A percentile compares a stretch with the other conserved stretches of the same genome.
Evolutionary conservation across 2,888 invertebrate species (phyloP).

Genomic region (Hypolimnas misippus): DNA sequence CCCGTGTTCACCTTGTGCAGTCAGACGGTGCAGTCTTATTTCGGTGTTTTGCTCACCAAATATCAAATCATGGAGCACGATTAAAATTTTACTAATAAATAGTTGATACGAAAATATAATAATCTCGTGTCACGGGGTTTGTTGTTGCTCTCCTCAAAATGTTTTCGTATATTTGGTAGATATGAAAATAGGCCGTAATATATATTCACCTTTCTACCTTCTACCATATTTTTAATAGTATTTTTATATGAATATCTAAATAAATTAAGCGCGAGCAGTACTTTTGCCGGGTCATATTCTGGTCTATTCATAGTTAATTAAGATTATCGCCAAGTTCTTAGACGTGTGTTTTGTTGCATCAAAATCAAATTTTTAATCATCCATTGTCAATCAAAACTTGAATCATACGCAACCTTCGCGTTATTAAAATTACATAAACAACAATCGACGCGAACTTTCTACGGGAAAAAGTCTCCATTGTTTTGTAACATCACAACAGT

Average conservation of each 20-base stretch:
- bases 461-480: conserved; percentile 34
- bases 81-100: background rate
- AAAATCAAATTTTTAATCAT: background rate
- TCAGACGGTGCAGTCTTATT: conserved; percentile 48
- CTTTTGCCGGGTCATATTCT: too few relatives aligned
- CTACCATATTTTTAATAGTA: too few relatives aligned
- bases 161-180: too few relatives aligned
- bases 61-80: conserved; percentile 26
- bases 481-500: conserved; percentile 25
- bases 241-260: too few relatives aligned
- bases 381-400: background rate
- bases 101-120: too few relatives aligned
- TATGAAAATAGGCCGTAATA: too few relatives aligned
- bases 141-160: too few relatives aligned
- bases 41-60: conserved; percentile 41
- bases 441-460: conserved; percentile 28
- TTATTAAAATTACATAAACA: conserved; percentile 12
- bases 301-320: too few relatives aligned
- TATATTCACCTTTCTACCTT: too few relatives aligned
- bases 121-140: too few relatives aligned
- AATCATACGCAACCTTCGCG: background rate
- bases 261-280: too few relatives aligned
- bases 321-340: background rate
- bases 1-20: conserved; percentile 55
- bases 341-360: background rate